These are phyloP conservation scores for Bombus sylvicola DNA, from an alignment of 1,140 invertebrate species.

Conservation along the genomic window DNA sequence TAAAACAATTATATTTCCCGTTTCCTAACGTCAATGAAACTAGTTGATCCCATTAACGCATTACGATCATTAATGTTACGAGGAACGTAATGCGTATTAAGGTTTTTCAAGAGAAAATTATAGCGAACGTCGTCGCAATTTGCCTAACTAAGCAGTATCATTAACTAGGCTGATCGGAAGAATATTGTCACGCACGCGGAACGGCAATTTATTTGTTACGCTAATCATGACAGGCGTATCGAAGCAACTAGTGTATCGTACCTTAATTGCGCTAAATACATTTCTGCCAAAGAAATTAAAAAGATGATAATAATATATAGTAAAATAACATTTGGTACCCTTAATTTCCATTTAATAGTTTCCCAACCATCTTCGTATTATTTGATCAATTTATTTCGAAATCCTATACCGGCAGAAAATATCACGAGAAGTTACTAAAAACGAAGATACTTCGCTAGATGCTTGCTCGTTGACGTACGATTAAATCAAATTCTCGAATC, in stretches of 20 bases:
- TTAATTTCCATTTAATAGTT: neutral
- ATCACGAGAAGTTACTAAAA: neutral
- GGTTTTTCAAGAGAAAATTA: conserved; percentile 18
- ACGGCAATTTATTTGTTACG: conserved; percentile 21
- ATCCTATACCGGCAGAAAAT: neutral
- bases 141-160: conserved; percentile 2
- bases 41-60: neutral
- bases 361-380: neutral
- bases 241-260: neutral
- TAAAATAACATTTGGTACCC: neutral
- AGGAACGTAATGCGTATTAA: neutral
- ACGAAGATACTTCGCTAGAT: neutral
- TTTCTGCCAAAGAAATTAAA: neutral
- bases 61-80: conserved; percentile 21
- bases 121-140: conserved; percentile 28
- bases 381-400: no score
- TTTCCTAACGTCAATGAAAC: neutral
- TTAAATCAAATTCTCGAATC: neutral
- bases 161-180: conserved; percentile 15
- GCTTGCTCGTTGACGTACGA: neutral
- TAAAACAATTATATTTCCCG: neutral
- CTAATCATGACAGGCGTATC: neutral
- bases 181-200: conserved; percentile 6
- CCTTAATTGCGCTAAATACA: neutral
- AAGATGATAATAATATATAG: neutral